Conservation (phyloP, 2,888 invertebrate genomes). For the Epirrita christyi region DNA sequence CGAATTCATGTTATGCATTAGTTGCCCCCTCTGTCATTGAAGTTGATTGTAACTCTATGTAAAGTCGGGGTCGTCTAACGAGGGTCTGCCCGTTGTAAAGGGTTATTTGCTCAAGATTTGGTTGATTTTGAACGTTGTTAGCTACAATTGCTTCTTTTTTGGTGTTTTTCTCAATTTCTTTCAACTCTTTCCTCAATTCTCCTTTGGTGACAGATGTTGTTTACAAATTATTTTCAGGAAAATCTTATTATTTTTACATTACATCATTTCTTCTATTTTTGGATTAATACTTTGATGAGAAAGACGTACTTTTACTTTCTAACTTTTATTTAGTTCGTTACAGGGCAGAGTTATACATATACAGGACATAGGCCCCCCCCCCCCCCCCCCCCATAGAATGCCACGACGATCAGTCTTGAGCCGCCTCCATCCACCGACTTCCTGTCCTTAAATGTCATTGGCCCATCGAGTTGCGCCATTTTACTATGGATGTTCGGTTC, state of each 20-base stretch:
- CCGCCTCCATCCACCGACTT: too few species aligned
- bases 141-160: constrained; percentile 42
- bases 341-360: too few species aligned
- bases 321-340: too few species aligned
- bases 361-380: too few species aligned
- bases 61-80: constrained; percentile 47
- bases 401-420: too few species aligned
- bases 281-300: too few species aligned
- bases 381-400: too few species aligned
- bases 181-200: constrained; percentile 35
- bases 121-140: constrained; percentile 58
- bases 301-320: too few species aligned
- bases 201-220: constrained; percentile 33
- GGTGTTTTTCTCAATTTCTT: neutral
- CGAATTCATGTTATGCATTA: neutral
- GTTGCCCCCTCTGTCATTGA: constrained; percentile 1
- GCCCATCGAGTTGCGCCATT: too few species aligned
- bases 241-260: constrained; percentile 33
- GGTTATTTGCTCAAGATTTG: constrained; percentile 64
- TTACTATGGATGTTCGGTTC: too few species aligned
- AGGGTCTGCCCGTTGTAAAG: constrained; percentile 51
- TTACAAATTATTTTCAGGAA: constrained; percentile 38
- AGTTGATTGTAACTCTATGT: constrained; percentile 31
- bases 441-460: too few species aligned
- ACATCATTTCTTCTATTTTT: neutral